Evolutionary conservation across 1,140 invertebrate species (phyloP).

Genomic region (Eupeodes corollae): DNA sequence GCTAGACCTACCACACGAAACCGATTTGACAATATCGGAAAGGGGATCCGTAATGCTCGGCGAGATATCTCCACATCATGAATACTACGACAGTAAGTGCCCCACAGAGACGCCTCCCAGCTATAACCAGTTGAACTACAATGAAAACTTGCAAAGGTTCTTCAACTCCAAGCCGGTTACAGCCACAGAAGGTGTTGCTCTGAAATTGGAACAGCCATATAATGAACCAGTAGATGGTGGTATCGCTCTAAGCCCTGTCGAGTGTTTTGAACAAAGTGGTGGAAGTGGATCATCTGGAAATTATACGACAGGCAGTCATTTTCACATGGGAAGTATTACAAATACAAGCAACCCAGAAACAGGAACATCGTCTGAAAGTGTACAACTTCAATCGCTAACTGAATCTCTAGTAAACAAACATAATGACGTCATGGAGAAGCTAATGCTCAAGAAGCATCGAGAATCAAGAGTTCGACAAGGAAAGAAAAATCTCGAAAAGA

Average conservation of each 20-base stretch:
- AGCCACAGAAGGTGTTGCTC: constrained; percentile 37
- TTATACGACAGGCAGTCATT: constrained; percentile 41
- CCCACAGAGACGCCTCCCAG: constrained; percentile 71
- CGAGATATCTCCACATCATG: constrained; percentile 75
- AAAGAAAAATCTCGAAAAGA: constrained; percentile 32
- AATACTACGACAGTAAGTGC: constrained; percentile 67
- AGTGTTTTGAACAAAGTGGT: constrained; percentile 39
- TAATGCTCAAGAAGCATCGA: constrained; percentile 57
- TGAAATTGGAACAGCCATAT: constrained; percentile 31
- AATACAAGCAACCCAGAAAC: constrained; percentile 29
- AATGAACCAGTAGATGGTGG: constrained; percentile 17
- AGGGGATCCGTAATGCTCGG: constrained; percentile 70
- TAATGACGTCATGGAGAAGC: constrained; percentile 67
- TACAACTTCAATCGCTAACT: constrained; percentile 47
- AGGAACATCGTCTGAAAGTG: constrained; percentile 29
- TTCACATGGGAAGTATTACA: constrained; percentile 38
- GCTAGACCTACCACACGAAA: constrained; percentile 46
- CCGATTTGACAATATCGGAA: constrained; percentile 48
- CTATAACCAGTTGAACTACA: constrained; percentile 79
- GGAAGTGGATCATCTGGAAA: constrained; percentile 47
- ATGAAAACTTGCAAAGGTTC: constrained; percentile 74
- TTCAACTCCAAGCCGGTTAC: constrained; percentile 70
- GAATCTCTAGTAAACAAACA: constrained; percentile 54
- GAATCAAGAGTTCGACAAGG: constrained; percentile 46
- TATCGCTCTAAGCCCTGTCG: constrained; percentile 23